These are phyloP conservation scores for Thereuonema tuberculata DNA, from an alignment of 1,140 invertebrate genomes.

Conservation along the genomic window DNA sequence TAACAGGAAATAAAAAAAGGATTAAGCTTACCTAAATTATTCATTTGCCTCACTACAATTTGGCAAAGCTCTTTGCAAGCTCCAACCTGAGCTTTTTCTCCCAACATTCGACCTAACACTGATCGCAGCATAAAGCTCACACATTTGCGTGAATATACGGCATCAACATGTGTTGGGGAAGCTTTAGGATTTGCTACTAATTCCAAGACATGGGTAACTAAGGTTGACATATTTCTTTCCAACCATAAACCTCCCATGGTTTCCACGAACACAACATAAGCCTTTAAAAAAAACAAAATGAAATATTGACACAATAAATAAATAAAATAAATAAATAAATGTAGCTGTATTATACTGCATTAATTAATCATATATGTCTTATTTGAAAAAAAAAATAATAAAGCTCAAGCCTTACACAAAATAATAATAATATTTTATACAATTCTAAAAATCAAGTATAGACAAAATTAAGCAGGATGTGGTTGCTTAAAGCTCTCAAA, in stretches of 20 bases:
- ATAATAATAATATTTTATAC: background rate
- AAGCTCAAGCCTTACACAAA: background rate
- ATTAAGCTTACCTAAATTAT: conserved; percentile 51
- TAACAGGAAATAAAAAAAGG: no score
- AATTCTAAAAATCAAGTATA: no score
- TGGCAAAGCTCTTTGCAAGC: conserved; percentile 89
- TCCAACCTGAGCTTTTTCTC: conserved; percentile 89
- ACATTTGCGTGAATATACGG: conserved; percentile 93
- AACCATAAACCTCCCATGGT: conserved; percentile 86
- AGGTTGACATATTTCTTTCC: conserved; percentile 72
- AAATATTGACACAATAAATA: conserved; percentile 20
- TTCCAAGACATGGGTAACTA: conserved; percentile 80
- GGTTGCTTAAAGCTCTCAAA: no score
- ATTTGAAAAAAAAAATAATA: no score
- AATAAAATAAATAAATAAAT: no score
- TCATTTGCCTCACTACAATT: conserved; percentile 87
- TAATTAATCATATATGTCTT: no score
- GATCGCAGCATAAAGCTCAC: conserved; percentile 88
- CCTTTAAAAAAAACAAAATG: conserved; percentile 39
- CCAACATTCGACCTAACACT: conserved; percentile 79
- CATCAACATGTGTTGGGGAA: conserved; percentile 88
- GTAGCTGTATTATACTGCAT: background rate
- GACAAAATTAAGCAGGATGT: no score
- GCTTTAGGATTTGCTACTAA: conserved; percentile 59
- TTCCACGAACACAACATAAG: conserved; percentile 85